Evolutionary conservation across 2,888 invertebrate genomes (phyloP).

Genomic region (Xanthia icteritia): DNA sequence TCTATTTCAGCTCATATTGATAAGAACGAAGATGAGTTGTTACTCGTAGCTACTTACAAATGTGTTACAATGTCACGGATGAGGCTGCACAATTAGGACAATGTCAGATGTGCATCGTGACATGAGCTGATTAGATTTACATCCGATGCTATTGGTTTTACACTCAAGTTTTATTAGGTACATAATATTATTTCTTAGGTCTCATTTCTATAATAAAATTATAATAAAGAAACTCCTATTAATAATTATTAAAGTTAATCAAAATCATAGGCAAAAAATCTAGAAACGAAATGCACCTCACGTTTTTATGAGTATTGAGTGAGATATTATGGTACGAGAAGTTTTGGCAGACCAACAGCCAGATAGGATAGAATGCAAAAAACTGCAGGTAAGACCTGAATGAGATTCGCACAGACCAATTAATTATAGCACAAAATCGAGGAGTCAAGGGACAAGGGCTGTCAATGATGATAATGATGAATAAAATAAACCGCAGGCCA

Average conservation of each 20-base stretch:
- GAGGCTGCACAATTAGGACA: slow-evolving; percentile 58
- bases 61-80: slow-evolving; percentile 66
- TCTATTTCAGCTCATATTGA: slow-evolving; percentile 14
- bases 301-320: too few species aligned
- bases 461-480: neutral
- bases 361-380: neutral
- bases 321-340: neutral
- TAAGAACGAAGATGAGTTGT: slow-evolving; percentile 53
- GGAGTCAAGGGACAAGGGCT: neutral
- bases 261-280: neutral
- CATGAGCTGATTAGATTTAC: slow-evolving; percentile 44
- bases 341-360: neutral
- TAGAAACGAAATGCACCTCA: too few species aligned
- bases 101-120: slow-evolving; percentile 58
- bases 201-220: neutral
- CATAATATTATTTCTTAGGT: neutral
- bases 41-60: slow-evolving; percentile 51
- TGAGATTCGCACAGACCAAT: neutral
- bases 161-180: neutral
- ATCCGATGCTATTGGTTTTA: slow-evolving; percentile 15
- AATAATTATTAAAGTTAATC: neutral
- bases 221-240: too few species aligned
- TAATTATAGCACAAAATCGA: neutral
- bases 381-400: neutral
- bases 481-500: too few species aligned